These are phyloP conservation scores for Stenichneumon culpator DNA, from an alignment of 2,888 invertebrate genomes.

Conservation along the genomic window DNA sequence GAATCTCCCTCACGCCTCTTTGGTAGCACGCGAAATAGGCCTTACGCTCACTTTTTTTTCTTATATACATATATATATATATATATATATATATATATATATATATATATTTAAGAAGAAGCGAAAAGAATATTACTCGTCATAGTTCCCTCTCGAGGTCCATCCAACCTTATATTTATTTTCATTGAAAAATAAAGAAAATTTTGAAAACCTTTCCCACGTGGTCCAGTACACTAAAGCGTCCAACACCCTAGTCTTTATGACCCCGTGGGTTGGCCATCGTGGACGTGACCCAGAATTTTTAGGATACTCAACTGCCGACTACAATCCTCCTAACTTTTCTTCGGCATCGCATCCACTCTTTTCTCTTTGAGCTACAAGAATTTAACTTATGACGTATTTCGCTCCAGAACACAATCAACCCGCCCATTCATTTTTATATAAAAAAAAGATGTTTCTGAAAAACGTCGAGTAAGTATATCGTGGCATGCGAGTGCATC, in stretches of 20 bases:
- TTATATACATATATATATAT: no score
- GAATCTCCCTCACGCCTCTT: neutral
- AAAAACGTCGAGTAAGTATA: conserved; percentile 5
- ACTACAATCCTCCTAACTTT: neutral
- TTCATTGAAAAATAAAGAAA: neutral
- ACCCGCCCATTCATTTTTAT: neutral
- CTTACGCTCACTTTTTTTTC: neutral
- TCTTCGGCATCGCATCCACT: neutral
- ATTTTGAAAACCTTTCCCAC: neutral
- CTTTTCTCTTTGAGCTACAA: neutral
- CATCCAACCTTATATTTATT: neutral
- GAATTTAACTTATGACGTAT: no score
- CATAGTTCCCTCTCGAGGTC: neutral
- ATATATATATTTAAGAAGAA: no score
- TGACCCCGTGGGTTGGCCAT: conserved; percentile 54
- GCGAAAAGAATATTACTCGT: no score
- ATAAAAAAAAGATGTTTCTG: neutral
- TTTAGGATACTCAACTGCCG: conserved; percentile 41
- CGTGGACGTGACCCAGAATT: conserved; percentile 67
- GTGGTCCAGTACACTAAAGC: neutral
- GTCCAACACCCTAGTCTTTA: conserved; percentile 9
- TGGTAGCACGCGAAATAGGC: neutral
- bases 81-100: no score
- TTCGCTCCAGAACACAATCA: no score
- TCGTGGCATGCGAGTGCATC: conserved; percentile 38